Evolutionary conservation across 2,113 vertebrate species (phyloP).

Genomic region (Vanacampus margaritifer): DNA sequence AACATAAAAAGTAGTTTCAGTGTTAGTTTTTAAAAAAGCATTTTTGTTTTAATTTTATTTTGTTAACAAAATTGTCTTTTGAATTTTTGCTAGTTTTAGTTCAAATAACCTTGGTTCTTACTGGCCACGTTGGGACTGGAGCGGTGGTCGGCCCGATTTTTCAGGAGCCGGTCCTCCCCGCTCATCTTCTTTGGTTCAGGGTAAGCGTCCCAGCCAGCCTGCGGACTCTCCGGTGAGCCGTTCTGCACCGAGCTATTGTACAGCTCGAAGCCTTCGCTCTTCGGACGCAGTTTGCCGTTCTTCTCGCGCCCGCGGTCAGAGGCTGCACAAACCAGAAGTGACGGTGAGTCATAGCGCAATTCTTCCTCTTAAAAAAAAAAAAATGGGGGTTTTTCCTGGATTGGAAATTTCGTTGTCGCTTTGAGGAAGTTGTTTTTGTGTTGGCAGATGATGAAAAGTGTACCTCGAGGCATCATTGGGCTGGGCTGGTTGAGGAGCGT

Average conservation of each 20-base stretch:
- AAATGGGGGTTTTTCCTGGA: neutral
- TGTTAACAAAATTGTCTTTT: too few species aligned
- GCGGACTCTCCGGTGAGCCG: slow-evolving; percentile 91
- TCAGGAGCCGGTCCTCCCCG: slow-evolving; percentile 86
- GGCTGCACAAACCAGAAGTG: slow-evolving; percentile 57
- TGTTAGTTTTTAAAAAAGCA: too few species aligned
- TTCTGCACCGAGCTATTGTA: slow-evolving; percentile 89
- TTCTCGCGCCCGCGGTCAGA: slow-evolving; percentile 84
- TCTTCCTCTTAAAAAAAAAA: too few species aligned
- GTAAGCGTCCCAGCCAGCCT: slow-evolving; percentile 86
- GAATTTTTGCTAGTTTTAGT: too few species aligned
- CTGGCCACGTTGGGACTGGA: slow-evolving; percentile 98
- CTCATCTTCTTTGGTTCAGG: slow-evolving; percentile 89
- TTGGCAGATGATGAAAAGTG: neutral
- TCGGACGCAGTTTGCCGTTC: slow-evolving; percentile 91
- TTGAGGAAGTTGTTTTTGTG: too few species aligned
- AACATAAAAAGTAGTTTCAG: too few species aligned
- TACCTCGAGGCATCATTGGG: slow-evolving; percentile 95
- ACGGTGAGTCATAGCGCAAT: too few species aligned
- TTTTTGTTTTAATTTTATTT: too few species aligned
- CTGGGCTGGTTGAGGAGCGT: slow-evolving; percentile 97
- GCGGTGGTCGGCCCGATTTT: slow-evolving; percentile 91
- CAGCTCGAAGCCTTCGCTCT: slow-evolving; percentile 97
- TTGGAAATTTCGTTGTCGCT: neutral
- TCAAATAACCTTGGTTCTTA: too few species aligned